Evolutionary conservation across 2,113 vertebrate genomes (phyloP), one percentile per base, ranked within the genome.

Genomic region (Ascaphus truei): DNA sequence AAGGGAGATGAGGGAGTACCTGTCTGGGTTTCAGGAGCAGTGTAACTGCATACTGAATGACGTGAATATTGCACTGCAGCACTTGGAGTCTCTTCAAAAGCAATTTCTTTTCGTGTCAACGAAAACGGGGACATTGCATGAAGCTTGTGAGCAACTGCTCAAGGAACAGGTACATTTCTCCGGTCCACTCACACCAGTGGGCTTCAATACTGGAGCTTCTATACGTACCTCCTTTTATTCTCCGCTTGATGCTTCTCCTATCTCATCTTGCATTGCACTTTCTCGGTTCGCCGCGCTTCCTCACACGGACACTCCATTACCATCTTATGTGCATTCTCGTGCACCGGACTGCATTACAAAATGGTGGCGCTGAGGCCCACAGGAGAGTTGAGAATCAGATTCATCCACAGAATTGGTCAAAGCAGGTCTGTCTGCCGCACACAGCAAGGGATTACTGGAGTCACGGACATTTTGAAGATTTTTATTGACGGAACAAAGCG

Each of bases 31-130:
- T 86, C 93, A 95, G 90, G 93, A 96, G 51, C 96, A 99, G 67
- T 99, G 97, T 59, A 94, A 98, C 72, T 88, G 92, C 29, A 96
- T 99, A 76, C 72, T 98, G 79, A 88, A 79, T 6, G 96, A 98
- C 73, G 96, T 98, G 58, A 93, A 91, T 48, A 86, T 79, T 22
- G 96, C 96, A 22, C 92, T 99, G 58, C 88, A 93, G 73, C 96
- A 97, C 57, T 78, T 98, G 85, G 92, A 95, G 58, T 95, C 96
- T 1, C 84, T 99, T 67, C 93, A 98, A 79, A 96, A 96, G 72
- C 96, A 99, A 78, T 98, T 98, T 74, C 89, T 96, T 37, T 98
- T 99, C 86, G 96, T 99, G 64, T 98, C 97, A 62, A 96, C 93
- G 31, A 99, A 98, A 85, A 99, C 97, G 2, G 96, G 96, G 27